A percentile compares a stretch with the other conserved stretches of the same genome.
Evolutionary conservation across 2,797 vertebrate species (phyloP).

Genomic region (Trichosurus vulpecula): DNA sequence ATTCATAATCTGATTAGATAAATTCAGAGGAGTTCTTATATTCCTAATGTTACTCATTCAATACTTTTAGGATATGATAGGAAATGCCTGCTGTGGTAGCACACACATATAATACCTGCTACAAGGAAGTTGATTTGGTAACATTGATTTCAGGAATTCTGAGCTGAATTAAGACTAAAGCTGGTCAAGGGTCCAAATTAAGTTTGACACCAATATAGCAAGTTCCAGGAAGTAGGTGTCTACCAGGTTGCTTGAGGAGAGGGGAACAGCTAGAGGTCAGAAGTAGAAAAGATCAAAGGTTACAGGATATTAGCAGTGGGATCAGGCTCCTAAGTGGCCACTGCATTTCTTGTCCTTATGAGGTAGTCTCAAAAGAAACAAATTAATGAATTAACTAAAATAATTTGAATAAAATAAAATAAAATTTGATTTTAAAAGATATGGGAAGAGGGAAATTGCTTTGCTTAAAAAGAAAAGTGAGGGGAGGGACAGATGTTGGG

Average conservation of each 20-base stretch:
- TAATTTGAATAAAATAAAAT: no score
- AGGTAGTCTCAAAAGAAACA: neutral
- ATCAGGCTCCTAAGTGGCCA: neutral
- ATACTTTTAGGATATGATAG: neutral
- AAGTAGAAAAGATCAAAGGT: neutral
- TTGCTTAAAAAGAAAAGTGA: neutral
- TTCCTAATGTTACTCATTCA: neutral
- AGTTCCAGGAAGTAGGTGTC: neutral
- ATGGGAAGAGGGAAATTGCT: neutral
- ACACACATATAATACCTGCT: neutral
- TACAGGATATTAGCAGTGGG: neutral
- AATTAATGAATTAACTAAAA: slow-evolving; percentile 13
- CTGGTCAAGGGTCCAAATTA: neutral
- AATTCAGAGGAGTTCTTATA: slow-evolving; percentile 11
- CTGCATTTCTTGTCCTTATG: neutral
- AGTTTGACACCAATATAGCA: neutral
- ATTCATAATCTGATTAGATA: slow-evolving; percentile 42
- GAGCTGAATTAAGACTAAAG: neutral
- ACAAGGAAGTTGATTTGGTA: neutral
- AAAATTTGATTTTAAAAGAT: neutral
- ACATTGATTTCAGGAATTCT: neutral
- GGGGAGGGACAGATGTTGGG: neutral
- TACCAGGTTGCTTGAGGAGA: neutral
- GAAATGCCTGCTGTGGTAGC: neutral
- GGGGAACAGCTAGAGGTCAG: neutral